Evolutionary conservation across 2,113 vertebrate genomes (phyloP), one percentile per base, ranked within the genome.

Genomic region (Mesembrinibis cayennensis): DNA sequence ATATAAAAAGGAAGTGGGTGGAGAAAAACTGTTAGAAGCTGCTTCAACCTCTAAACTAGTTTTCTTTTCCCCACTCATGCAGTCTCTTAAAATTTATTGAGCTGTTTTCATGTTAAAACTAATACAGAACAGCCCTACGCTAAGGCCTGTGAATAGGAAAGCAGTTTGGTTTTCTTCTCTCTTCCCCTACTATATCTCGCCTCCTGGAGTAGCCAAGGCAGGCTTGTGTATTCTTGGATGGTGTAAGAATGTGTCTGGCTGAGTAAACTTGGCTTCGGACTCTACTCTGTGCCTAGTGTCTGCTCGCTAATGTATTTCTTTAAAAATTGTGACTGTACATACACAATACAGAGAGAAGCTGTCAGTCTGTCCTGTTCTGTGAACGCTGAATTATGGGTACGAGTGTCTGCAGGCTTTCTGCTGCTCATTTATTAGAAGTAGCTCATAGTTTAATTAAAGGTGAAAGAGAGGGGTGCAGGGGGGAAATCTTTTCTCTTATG

Each of bases 1-100:
- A 55, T 71, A 19, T 71, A 77, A 79, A 85, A 92, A 89, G 91
- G 83, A 91, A 94, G 53, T 85, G 86, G 52, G 69, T 89, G 92
- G 80, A 81, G 79, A 27, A 78, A 92, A 94, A 22, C 42, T 30
- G 4, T 69, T 82, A 49, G 42, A 58, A 94, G 55, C 49, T 80
- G 56, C 53, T 79, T 90, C 47, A 70, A 5, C 40, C 72, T 82
- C 56, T 61, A 20, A 66, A 65, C 61, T 67, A 30, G 4, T 52
- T 89, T 88, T 55, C 11, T 72, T 58, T 15, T 34, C 14, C 19
- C 13, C 3, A 1, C 19, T 50, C 20, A 7, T 21, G 6, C 15
- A 27, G 9, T 16, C 13, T 23, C 21, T 77, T 59, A 42, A 74
- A 58, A 25, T 63, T 34, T 55, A 23, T 66, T 52, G n/a, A 87